Conservation (phyloP, 37 sponge, comb jelly and placozoan species). For the Cliona cf. orientalis region DNA sequence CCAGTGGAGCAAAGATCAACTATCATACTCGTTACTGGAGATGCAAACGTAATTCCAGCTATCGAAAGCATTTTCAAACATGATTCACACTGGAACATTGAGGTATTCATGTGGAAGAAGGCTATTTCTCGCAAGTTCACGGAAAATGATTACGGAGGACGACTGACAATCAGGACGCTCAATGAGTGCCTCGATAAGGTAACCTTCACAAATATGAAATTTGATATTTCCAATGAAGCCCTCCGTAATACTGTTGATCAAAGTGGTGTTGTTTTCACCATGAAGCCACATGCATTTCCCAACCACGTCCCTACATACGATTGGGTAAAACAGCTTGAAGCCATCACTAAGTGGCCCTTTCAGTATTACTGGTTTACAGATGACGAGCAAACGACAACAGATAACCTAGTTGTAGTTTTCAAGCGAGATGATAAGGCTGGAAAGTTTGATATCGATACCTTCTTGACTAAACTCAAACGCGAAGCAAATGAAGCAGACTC, state of each 20-base stretch:
- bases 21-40: slow-evolving; percentile 42
- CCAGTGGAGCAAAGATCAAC: slow-evolving; percentile 9
- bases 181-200: not conserved
- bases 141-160: not conserved
- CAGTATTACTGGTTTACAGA: slow-evolving; percentile 1
- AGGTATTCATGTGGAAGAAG: slow-evolving; percentile 43
- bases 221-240: no score
- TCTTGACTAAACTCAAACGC: no score
- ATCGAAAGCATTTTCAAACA: slow-evolving; percentile 21
- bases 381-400: not conserved
- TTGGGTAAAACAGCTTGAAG: not conserved
- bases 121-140: slow-evolving; percentile 27
- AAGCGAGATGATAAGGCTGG: not conserved
- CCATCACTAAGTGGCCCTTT: slow-evolving; percentile 31
- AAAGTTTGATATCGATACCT: no score
- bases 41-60: slow-evolving; percentile 28
- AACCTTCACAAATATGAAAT: no score
- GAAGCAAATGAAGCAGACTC: no score
- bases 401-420: slow-evolving; percentile 29
- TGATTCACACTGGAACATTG: slow-evolving; percentile 21
- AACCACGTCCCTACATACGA: not conserved
- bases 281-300: no score
- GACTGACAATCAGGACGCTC: not conserved
- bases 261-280: not conserved
- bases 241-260: not conserved